A percentile compares a stretch with the other conserved stretches of the same genome.
Conservation (phyloP, 1,140 invertebrate species). For the Euwallacea similis region DNA sequence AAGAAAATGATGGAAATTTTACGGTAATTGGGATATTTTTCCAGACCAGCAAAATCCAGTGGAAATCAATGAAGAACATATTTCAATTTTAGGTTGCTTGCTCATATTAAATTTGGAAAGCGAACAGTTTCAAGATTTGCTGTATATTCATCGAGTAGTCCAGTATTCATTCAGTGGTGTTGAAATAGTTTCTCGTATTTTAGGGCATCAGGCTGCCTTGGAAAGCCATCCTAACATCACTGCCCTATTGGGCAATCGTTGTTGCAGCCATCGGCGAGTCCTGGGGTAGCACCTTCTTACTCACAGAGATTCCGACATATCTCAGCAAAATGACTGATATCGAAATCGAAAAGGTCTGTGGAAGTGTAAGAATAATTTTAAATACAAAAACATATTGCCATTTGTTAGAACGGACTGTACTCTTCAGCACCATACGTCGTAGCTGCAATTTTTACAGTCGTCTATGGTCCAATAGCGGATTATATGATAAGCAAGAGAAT, state of each 20-base stretch:
- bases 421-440: conserved; percentile 79
- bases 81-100: background rate
- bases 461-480: conserved; percentile 66
- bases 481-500: conserved; percentile 60
- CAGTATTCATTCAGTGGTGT: background rate
- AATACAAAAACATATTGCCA: background rate
- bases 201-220: conserved; percentile 64
- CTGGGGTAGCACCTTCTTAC: conserved; percentile 90
- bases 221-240: conserved; percentile 72
- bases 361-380: background rate
- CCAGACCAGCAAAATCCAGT: background rate
- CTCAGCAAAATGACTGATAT: conserved; percentile 80
- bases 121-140: too few species aligned
- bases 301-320: conserved; percentile 90
- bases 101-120: too few species aligned
- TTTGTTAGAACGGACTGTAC: conserved; percentile 67
- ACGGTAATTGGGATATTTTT: background rate
- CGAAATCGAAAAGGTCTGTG: conserved; percentile 63
- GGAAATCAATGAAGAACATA: background rate
- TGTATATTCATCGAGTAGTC: too few species aligned
- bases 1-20: conserved; percentile 49
- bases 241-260: conserved; percentile 82
- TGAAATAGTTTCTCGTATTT: conserved; percentile 7
- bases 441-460: conserved; percentile 69
- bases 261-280: conserved; percentile 82